These are phyloP conservation scores for Champsocephalus gunnari DNA, from an alignment of 2,797 vertebrate species.

Conservation along the genomic window DNA sequence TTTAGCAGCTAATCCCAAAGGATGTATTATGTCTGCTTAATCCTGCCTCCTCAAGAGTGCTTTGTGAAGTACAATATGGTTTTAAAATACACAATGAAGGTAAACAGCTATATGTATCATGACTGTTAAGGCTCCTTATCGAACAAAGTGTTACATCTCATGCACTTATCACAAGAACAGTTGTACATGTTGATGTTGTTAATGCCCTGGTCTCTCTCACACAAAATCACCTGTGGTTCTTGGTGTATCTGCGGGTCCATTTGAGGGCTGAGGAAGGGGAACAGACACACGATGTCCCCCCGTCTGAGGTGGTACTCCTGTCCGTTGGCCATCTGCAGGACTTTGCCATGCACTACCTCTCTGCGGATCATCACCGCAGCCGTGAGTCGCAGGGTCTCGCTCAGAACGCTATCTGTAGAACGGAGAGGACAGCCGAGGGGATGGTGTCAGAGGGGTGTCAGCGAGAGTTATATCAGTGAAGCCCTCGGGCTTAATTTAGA, in stretches of 20 bases:
- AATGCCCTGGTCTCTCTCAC: background rate
- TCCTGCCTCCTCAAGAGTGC: constrained; percentile 40
- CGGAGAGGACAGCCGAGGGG: constrained; percentile 46
- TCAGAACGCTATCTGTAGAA: constrained; percentile 80
- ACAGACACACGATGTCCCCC: constrained; percentile 89
- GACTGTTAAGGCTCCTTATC: background rate
- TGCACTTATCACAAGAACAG: background rate
- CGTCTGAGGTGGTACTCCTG: constrained; percentile 84
- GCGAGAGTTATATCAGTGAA: constrained; percentile 35
- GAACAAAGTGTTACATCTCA: background rate
- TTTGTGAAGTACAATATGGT: constrained; percentile 2
- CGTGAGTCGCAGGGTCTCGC: constrained; percentile 89
- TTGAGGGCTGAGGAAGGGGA: constrained; percentile 92
- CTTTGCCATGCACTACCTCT: constrained; percentile 85
- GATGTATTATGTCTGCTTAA: constrained; percentile 40
- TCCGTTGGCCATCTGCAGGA: constrained; percentile 82
- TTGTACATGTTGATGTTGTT: background rate
- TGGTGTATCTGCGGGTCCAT: constrained; percentile 90
- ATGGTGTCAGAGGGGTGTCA: constrained; percentile 54
- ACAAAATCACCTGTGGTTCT: constrained; percentile 87
- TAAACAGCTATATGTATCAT: background rate
- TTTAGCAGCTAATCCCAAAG: constrained; percentile 51
- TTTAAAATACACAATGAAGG: constrained; percentile 16
- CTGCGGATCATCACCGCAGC: constrained; percentile 90
- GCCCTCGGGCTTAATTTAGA: constrained; percentile 32